These are phyloP conservation scores for Hydraecia micacea DNA, from an alignment of 2,888 invertebrate genomes.

Conservation along the genomic window DNA sequence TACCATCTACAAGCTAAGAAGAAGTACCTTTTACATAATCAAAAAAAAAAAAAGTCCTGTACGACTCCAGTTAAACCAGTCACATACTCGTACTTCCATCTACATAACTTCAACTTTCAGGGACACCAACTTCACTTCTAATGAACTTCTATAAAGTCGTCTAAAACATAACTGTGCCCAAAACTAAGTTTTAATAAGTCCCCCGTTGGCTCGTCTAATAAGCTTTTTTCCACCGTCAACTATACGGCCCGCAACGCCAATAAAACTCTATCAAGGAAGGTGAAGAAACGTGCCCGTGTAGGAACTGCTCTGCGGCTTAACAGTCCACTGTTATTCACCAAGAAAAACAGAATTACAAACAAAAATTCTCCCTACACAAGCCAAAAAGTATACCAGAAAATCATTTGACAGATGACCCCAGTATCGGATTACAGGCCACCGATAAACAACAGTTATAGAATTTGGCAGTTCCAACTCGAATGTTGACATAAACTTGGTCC, in stretches of 20 bases:
- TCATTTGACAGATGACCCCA: conserved; percentile 49
- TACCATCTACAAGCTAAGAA: not conserved
- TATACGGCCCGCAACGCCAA: conserved; percentile 80
- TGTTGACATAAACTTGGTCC: conserved; percentile 52
- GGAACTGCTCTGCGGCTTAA: conserved; percentile 58
- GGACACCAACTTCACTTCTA: conserved; percentile 41
- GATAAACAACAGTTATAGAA: conserved; percentile 33
- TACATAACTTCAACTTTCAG: conserved; percentile 32
- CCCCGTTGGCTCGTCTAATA: conserved; percentile 73
- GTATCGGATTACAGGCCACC: conserved; percentile 41
- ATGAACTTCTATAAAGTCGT: conserved; percentile 55
- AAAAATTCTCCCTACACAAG: not conserved
- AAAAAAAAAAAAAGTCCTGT: not conserved
- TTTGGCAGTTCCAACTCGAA: conserved; percentile 45
- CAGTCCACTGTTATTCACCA: conserved; percentile 40
- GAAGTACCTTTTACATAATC: not conserved
- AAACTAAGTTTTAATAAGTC: conserved; percentile 79
- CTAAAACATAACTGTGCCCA: conserved; percentile 49
- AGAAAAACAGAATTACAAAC: conserved; percentile 51
- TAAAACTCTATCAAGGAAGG: conserved; percentile 81
- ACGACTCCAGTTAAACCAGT: not conserved
- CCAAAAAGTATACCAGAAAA: conserved; percentile 13
- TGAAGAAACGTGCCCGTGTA: conserved; percentile 66
- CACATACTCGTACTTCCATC: not conserved
- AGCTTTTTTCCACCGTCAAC: conserved; percentile 78